These are phyloP conservation scores for Odontocolon sp. DNA, from an alignment of 2,888 invertebrate species.

Conservation along the genomic window DNA sequence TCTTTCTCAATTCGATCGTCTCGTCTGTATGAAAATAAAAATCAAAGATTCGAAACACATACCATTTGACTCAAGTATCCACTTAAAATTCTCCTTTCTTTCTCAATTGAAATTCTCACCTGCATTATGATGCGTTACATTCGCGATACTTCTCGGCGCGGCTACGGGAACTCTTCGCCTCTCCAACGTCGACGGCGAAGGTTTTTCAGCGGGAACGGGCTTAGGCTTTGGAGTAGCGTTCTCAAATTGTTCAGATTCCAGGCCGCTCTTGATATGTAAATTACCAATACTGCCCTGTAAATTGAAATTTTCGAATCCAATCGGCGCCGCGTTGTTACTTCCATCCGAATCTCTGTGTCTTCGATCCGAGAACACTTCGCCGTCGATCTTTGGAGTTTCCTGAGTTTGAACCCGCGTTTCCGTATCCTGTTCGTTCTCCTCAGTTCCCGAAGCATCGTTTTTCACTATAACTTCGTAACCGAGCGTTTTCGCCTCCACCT, in stretches of 20 bases:
- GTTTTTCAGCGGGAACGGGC: constrained; percentile 74
- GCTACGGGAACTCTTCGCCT: constrained; percentile 82
- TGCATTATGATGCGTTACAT: constrained; percentile 65
- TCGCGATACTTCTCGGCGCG: constrained; percentile 82
- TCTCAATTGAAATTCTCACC: too few relatives aligned
- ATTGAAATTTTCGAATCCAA: constrained; percentile 64
- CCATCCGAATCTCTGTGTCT: constrained; percentile 55
- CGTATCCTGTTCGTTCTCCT: constrained; percentile 50
- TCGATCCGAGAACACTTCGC: constrained; percentile 59
- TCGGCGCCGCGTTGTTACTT: constrained; percentile 22
- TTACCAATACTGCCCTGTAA: constrained; percentile 79
- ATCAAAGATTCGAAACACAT: not conserved
- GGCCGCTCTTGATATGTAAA: constrained; percentile 80
- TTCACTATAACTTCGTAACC: constrained; percentile 53
- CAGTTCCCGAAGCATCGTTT: constrained; percentile 40
- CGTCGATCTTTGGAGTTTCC: constrained; percentile 51
- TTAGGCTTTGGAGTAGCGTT: constrained; percentile 68
- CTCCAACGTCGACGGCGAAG: constrained; percentile 77
- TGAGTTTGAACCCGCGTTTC: constrained; percentile 61
- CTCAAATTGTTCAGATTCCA: constrained; percentile 67
- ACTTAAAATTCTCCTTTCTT: too few relatives aligned
- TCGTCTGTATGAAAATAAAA: constrained; percentile 65
- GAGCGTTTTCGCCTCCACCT: constrained; percentile 61
- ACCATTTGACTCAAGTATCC: not conserved
- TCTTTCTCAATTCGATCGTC: constrained; percentile 83